Base-by-base conservation (phyloP, 2,888 invertebrate genomes). In the Mimas tiliae region DNA sequence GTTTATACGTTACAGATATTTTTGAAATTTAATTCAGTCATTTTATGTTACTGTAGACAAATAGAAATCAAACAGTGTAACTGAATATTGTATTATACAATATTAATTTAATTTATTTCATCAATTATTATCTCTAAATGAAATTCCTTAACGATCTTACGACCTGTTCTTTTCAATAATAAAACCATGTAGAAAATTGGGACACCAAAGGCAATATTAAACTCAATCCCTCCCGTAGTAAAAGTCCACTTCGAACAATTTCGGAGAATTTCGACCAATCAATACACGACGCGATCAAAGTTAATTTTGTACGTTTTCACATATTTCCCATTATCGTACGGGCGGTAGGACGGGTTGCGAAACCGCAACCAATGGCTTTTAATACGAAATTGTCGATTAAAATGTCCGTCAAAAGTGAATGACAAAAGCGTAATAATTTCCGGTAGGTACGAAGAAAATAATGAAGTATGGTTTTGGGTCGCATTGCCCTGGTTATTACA, bases 401-500 rank as follows among this genome's bases (percentile, higher is more conserved):
- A 64, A 45, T 45, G 64, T 53, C 45, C 53, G 45, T 64, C 64
- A 47, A 45, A 64, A 27, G 64, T 53, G 52, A 45, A 66, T 72
- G 74, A 78, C 70, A 74, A 79, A 81, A 81, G 73, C 75, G 73
- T 74, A 73, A 76, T 75, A 62, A 76, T 78, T 78, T 82, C 81
- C 81, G 74, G 74, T 74, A 75, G 69, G 73, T 66, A 70, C 70
- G 51, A 58, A 67, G 69, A 53, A 74, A 75, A 80, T 82, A 73
- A 80, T 77, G 72, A 78, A 76, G 73, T 79, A 76, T 74, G 75
- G 70, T 75, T 76, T 71, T 62, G 55, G 55, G 34, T 55, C 52
- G 52, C 52, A 14, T 14, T 34, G 42, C 34, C 34, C 38, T 34
- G 38, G 38, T 55, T 38, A 38, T 55, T 55, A 38, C 55, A 34